Conservation (phyloP, 1,140 invertebrate genomes). For the Lasioglossum baleicum region DNA sequence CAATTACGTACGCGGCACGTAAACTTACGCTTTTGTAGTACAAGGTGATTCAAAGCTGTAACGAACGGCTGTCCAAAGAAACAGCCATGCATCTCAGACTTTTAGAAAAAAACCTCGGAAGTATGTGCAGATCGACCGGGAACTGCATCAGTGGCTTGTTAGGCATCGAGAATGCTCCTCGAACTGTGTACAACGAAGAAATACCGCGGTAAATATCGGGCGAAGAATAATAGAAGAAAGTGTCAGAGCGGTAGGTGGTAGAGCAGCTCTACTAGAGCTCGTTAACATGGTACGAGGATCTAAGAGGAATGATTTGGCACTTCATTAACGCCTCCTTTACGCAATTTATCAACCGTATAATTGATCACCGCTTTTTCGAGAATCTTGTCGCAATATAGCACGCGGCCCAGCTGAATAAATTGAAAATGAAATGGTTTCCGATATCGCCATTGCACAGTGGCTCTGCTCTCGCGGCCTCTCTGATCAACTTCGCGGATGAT, state of each 20-base stretch:
- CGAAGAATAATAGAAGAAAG: too few relatives aligned
- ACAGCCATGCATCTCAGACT: neutral
- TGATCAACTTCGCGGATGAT: constrained; percentile 31
- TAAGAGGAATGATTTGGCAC: neutral
- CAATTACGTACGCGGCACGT: constrained; percentile 47
- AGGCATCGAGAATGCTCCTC: constrained; percentile 7
- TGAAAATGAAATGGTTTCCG: constrained; percentile 44
- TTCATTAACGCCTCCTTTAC: neutral
- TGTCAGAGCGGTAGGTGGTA: too few relatives aligned
- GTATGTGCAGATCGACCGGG: too few relatives aligned
- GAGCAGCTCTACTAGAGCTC: too few relatives aligned
- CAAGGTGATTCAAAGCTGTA: constrained; percentile 44
- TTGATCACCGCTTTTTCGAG: constrained; percentile 6
- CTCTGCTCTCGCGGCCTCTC: too few relatives aligned
- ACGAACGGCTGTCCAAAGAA: constrained; percentile 18
- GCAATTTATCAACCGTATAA: constrained; percentile 16
- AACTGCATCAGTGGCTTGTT: constrained; percentile 13
- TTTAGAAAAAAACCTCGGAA: constrained; percentile 2
- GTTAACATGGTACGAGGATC: too few relatives aligned
- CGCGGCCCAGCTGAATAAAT: constrained; percentile 19
- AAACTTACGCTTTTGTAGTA: constrained; percentile 47
- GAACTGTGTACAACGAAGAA: neutral
- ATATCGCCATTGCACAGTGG: constrained; percentile 30
- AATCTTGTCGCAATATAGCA: constrained; percentile 13
- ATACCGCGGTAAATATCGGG: too few relatives aligned